Base-by-base conservation (phyloP, 2,113 vertebrate genomes). In the Ptychochromis oligacanthus region DNA sequence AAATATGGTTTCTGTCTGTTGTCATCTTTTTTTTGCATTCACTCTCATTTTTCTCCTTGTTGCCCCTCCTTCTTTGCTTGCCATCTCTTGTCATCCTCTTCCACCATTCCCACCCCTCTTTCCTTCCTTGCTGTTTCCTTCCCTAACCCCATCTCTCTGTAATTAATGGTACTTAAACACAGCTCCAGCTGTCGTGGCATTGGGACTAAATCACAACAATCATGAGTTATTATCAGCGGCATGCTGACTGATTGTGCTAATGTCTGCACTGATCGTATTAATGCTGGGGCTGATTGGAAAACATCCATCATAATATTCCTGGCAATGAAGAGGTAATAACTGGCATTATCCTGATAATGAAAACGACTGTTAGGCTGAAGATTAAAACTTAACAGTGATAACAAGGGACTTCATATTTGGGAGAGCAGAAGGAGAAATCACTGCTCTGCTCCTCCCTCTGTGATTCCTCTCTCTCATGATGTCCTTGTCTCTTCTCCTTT, bases 171-270 rank as follows among this genome's bases (percentile, higher is more conserved):
- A 86, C 92, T 91, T 89, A 90, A 93, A 90, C 11, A 36, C 84
- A 61, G 88, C 86, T 79, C 91, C 92, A 93, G 92, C 93, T 94
- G 93, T 89, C 80, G 61, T 31, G 56, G 84, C 22, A n/a, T 88
- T 85, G 91, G 87, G 87, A 93, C 89, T 87, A 83, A 92, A 91
- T 92, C 93, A 91, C 91, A 94, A 93, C 91, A 93, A 92, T 93
- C 89, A 91, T 82, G 92, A 93, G 77, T 93, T 93, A 92, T 93
- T 91, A 91, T 92, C 87, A 57, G 80, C 80, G 26, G 87, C 72
- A 78, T 79, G 86, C 87, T 86, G 91, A 92, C 89, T 92, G 91
- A 93, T 92, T 89, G 90, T 79, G 83, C 82, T 93, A 93, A 94
- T 93, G 93, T 91, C 90, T 79, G 22, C 59, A 1, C 62, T 92